Evolutionary conservation across 2,113 vertebrate genomes (phyloP), one percentile per base, ranked within the genome.

Genomic region (Microcebus lehilahytsara): DNA sequence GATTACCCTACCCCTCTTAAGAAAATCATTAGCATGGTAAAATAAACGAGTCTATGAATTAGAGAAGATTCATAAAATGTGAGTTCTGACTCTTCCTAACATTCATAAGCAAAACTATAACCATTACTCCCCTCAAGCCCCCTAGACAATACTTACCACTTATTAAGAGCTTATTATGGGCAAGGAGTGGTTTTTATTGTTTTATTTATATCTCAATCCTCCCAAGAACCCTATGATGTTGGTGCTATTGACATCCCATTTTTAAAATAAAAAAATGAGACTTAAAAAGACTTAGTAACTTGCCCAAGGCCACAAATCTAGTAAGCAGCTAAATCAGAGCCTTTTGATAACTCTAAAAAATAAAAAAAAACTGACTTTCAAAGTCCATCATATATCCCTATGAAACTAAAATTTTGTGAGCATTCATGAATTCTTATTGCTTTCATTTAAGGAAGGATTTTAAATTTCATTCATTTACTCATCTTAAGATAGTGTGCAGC

Each of bases 371-470:
- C 6, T 37, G 27, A 74, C 53, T 84, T 17, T 60, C 66, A 71
- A 89, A 85, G 49, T 74, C 72, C 40, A 83, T 51, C 12, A 25
- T 53, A n/a, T n/a, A 56, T 62, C 32, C 34, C 75, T 56, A 42
- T 7, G 74, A 91, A 88, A 23, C 51, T 67, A 1, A 25, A 75
- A 79, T 62, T 85, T 17, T 91, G 7, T 60, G 30, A 81, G n/a
- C 37, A 91, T n/a, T 56, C 40, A 67, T 83, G 16, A 91, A 80
- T 85, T 87, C 30, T 92, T 95, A 71, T 30, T 78, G 66, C 87
- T 91, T 96, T 80, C 84, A 64, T 64, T 88, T 81, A 67, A 85
- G 80, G 37, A 53, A 56, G 32, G 64, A 84, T 89, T 89, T 81
- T 72, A 93, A 88, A 80, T 46, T 74, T 92, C 49, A 95, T 10